These are phyloP conservation scores for Amniataba percoides DNA, from an alignment of 2,797 vertebrate species.

Conservation along the genomic window DNA sequence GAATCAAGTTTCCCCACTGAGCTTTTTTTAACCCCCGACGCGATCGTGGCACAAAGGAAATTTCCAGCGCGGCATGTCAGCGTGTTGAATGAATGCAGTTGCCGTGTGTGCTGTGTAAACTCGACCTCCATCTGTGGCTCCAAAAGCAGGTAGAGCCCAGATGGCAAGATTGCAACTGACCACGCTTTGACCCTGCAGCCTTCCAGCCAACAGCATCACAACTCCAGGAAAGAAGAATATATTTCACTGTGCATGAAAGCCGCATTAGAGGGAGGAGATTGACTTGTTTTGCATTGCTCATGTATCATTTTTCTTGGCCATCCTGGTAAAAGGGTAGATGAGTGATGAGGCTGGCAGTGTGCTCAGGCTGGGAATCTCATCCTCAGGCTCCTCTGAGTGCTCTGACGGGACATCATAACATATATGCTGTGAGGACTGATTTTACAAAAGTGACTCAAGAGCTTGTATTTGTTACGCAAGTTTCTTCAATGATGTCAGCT, in stretches of 20 bases:
- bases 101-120: slow-evolving; percentile 78
- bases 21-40: slow-evolving; percentile 68
- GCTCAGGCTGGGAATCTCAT: neutral
- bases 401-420: slow-evolving; percentile 16
- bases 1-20: slow-evolving; percentile 72
- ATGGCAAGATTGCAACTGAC: slow-evolving; percentile 74
- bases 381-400: neutral
- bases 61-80: slow-evolving; percentile 72
- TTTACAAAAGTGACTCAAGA: slow-evolving; percentile 31
- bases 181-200: slow-evolving; percentile 56
- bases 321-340: slow-evolving; percentile 41
- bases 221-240: neutral
- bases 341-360: slow-evolving; percentile 40
- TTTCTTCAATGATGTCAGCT: slow-evolving; percentile 29
- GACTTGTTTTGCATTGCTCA: slow-evolving; percentile 36
- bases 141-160: slow-evolving; percentile 73
- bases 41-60: slow-evolving; percentile 75
- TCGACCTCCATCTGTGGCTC: slow-evolving; percentile 61
- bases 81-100: slow-evolving; percentile 72
- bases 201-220: slow-evolving; percentile 4
- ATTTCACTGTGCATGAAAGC: slow-evolving; percentile 32
- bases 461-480: slow-evolving; percentile 23
- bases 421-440: slow-evolving; percentile 31
- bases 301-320: slow-evolving; percentile 37
- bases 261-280: slow-evolving; percentile 16